Conservation (phyloP, 2,888 invertebrate species). For the Andrena bicolor region DNA sequence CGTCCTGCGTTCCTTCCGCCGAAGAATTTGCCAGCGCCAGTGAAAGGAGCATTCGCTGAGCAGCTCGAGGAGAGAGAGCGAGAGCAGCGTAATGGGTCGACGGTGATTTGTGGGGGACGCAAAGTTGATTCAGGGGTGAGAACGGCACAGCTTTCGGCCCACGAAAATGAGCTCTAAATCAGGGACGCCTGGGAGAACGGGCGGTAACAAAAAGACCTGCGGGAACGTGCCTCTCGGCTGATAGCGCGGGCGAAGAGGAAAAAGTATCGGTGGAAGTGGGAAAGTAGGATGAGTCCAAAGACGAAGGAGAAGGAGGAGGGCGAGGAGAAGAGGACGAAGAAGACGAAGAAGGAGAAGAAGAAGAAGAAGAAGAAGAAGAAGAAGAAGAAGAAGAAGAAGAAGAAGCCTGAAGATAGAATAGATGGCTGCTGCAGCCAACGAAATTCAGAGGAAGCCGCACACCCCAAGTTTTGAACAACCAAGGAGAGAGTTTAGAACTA, state of each 20-base stretch:
- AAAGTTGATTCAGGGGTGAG: constrained; percentile 77
- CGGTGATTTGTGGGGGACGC: constrained; percentile 74
- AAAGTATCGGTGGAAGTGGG: constrained; percentile 33
- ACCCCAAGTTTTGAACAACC: background rate
- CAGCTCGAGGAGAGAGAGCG: constrained; percentile 25
- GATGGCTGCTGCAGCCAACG: background rate
- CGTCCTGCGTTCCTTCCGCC: constrained; percentile 18
- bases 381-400: background rate
- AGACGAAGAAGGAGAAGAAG: background rate
- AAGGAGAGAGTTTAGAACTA: background rate
- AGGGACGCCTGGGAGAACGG: constrained; percentile 68
- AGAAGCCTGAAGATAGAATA: background rate
- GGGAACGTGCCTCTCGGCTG: constrained; percentile 42
- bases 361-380: constrained; percentile 1
- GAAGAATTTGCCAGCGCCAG: constrained; percentile 23
- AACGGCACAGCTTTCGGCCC: constrained; percentile 74
- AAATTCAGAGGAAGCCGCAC: background rate
- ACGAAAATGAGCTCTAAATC: constrained; percentile 79
- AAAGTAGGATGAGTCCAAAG: constrained; percentile 10
- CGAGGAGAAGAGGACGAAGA: background rate
- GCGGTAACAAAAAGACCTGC: constrained; percentile 69
- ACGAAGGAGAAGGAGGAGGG: background rate
- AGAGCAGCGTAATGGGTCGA: constrained; percentile 65
- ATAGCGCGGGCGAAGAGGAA: constrained; percentile 38
- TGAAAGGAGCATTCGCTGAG: constrained; percentile 8